Conservation (phyloP, 2,113 vertebrate genomes). For the Dascyllus trimaculatus region DNA sequence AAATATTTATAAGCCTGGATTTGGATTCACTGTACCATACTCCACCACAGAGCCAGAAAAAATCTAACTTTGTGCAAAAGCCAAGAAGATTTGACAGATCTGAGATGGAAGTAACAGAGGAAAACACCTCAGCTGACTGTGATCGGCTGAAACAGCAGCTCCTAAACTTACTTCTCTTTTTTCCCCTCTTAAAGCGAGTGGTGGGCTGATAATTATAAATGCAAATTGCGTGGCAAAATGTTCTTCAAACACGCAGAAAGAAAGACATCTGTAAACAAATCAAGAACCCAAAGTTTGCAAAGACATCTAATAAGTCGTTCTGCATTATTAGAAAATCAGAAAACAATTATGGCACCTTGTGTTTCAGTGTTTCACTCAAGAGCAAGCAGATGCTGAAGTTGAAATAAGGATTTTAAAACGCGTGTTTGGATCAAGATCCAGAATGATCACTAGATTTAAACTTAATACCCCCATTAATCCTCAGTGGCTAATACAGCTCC, state of each 20-base stretch:
- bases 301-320: background rate
- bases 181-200: background rate
- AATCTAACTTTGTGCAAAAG: constrained; percentile 9
- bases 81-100: constrained; percentile 1
- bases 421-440: background rate
- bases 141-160: background rate
- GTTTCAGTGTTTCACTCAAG: background rate
- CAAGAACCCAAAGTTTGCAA: background rate
- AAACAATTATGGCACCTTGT: background rate
- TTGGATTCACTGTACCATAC: background rate
- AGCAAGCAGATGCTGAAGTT: background rate
- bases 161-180: background rate
- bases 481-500: background rate
- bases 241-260: background rate
- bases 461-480: no score
- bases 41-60: background rate
- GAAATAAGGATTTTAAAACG: background rate
- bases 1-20: constrained; percentile 2
- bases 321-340: background rate
- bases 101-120: background rate
- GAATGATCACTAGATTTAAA: background rate
- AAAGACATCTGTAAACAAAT: background rate
- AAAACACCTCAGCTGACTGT: background rate
- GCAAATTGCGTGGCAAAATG: background rate
- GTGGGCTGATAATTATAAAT: background rate